Evolutionary conservation across 1,140 invertebrate species (phyloP), one percentile per base, ranked within the genome.

Genomic region (Zaprionus inermis): DNA sequence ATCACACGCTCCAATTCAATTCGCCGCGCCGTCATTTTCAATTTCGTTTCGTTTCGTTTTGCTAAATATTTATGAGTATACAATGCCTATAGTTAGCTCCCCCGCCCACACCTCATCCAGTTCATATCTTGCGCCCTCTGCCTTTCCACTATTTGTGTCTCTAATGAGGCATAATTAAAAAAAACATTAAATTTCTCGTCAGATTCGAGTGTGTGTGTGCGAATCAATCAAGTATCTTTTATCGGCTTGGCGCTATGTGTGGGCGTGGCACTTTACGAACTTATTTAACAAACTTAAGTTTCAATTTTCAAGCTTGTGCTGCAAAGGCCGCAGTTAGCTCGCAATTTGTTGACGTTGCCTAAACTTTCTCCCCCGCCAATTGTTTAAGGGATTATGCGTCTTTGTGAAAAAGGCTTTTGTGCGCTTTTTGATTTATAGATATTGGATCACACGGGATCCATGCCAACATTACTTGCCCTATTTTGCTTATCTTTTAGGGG

Each of bases 121-220:
- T 51, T 16, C 10, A 38, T 38, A 38, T 38, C n/a, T n/a, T n/a
- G n/a, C n/a, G n/a, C n/a, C n/a, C 20, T 18, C 32, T 22, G 22
- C 36, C 18, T 6, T n/a, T n/a, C 38, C 14, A 44, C 71, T 38
- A 64, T 75, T 78, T 86, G 74, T 78, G 78, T 82, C 65, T 72
- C 76, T 73, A 88, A 88, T 88, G 84, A 88, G 79, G 73, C 79
- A 63, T 80, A 83, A 88, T 88, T 88, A 88, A 81, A 80, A 81
- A 80, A 86, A 80, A 89, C 84, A 83, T 83, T 79, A 64, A 66
- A 86, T 86, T 81, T 67, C 52, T 41, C 49, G 36, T 14, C 68
- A 72, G 65, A 61, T 73, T 64, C 3, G 16, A 24, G 5, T 52
- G 18, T 24, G 16, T 24, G 16, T 24, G 20, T 51, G 20, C 58